These are phyloP conservation scores for Drosophila monieri DNA, from an alignment of 2,888 invertebrate genomes.

Conservation along the genomic window DNA sequence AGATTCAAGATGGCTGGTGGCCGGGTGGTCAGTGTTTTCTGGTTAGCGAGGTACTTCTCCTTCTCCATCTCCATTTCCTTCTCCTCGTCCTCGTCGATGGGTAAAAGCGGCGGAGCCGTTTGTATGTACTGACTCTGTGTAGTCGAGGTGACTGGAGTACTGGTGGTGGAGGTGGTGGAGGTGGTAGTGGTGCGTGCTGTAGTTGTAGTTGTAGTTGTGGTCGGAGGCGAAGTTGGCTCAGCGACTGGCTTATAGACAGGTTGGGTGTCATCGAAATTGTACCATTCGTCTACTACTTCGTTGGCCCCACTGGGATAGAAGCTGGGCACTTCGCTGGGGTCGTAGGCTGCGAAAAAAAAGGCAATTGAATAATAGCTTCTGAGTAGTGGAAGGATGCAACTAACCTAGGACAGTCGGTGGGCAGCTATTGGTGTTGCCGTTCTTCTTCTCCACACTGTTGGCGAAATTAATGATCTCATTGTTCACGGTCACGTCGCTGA, in stretches of 20 bases:
- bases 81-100: constrained; percentile 9
- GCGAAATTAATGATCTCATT: constrained; percentile 92
- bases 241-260: constrained; percentile 2
- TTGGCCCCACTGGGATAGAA: constrained; percentile 78
- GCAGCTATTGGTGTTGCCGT: constrained; percentile 87
- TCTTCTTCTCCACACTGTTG: constrained; percentile 86
- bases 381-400: constrained; percentile 9
- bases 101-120: constrained; percentile 15
- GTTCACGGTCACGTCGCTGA: constrained; percentile 96
- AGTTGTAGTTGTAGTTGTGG: constrained; percentile 50
- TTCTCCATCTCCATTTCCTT: constrained; percentile 11
- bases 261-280: constrained; percentile 4
- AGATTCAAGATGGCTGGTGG: constrained; percentile 57
- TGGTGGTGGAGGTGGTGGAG: constrained; percentile 64
- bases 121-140: constrained; percentile 16
- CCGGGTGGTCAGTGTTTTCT: constrained; percentile 35
- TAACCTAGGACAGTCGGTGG: constrained; percentile 81
- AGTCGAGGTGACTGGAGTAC: constrained; percentile 68
- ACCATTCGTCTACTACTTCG: constrained; percentile 50
- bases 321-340: constrained; percentile 66
- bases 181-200: constrained; percentile 61
- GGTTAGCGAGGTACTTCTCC: constrained; percentile 23
- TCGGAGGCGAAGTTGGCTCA: constrained; percentile 31
- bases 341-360: constrained; percentile 72
- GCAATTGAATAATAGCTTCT: background rate